phyloP scores from a whole-genome alignment of 2,888 invertebrate genomes.

The Acheta domesticus region DNA sequence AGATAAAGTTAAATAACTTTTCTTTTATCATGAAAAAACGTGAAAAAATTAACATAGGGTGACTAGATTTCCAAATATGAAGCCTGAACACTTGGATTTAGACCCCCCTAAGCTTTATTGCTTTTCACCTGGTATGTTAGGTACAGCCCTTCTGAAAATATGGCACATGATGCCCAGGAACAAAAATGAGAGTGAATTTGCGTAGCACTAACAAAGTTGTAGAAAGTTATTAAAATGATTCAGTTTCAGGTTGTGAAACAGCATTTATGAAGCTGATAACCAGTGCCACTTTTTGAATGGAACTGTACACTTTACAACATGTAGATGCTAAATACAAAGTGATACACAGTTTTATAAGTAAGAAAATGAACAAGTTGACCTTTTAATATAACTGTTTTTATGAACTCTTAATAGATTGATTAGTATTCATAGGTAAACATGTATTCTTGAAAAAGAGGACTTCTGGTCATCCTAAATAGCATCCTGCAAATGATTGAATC shows the following conservation, averaged over 20 bases:
- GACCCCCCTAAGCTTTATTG: neutral
- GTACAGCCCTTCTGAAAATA: neutral
- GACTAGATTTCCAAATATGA: neutral
- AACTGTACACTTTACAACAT: neutral
- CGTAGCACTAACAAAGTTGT: too few species aligned
- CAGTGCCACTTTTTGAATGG: neutral
- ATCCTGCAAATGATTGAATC: neutral
- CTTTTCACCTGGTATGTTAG: neutral
- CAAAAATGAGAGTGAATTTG: too few species aligned
- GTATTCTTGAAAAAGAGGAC: neutral
- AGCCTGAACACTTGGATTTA: constrained; percentile 11
- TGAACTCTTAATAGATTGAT: neutral
- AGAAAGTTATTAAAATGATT: too few species aligned
- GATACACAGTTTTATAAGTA: neutral
- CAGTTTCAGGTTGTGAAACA: too few species aligned
- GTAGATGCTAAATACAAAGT: neutral
- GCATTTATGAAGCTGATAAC: neutral
- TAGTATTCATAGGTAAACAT: neutral
- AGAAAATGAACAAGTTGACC: neutral
- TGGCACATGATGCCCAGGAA: neutral
- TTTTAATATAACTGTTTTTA: neutral
- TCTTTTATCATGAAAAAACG: neutral
- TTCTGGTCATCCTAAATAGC: constrained; percentile 9
- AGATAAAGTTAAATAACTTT: neutral
- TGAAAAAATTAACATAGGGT: neutral